Conservation (phyloP, 2,888 invertebrate species). For the Brachypalpus laphriformis region DNA sequence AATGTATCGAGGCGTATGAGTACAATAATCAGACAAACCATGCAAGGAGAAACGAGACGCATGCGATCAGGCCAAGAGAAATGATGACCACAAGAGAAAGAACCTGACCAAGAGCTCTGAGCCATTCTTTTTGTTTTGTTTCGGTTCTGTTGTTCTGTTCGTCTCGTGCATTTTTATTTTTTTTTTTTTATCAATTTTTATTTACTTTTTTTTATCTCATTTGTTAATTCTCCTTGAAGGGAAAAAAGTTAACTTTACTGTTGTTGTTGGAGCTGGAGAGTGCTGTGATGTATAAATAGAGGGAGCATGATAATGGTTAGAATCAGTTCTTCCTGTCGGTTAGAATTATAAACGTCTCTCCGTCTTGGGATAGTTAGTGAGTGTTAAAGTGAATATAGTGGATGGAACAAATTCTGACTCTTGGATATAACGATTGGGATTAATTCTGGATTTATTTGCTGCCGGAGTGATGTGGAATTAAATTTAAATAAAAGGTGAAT, state of each 20-base stretch:
- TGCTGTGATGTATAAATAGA: constrained; percentile 66
- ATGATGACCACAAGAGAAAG: constrained; percentile 47
- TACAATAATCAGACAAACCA: background rate
- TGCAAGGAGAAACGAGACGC: background rate
- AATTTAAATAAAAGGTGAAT: constrained; percentile 71
- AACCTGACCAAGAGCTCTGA: constrained; percentile 56
- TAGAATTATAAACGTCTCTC: constrained; percentile 37
- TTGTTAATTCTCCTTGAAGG: constrained; percentile 36
- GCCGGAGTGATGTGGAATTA: constrained; percentile 48
- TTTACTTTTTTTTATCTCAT: constrained; percentile 10
- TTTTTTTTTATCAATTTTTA: constrained; percentile 15
- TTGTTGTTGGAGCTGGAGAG: constrained; percentile 26
- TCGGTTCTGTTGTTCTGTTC: constrained; percentile 18
- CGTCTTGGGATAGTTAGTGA: constrained; percentile 17
- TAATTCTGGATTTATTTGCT: constrained; percentile 12
- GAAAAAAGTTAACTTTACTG: constrained; percentile 2
- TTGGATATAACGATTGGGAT: constrained; percentile 16
- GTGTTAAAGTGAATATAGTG: constrained; percentile 31
- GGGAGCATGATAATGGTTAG: constrained; percentile 38
- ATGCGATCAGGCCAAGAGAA: constrained; percentile 47
- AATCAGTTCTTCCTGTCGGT: constrained; percentile 72
- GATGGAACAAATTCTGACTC: background rate
- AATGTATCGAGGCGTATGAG: background rate
- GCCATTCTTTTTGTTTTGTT: constrained; percentile 32
- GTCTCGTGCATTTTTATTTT: constrained; percentile 9